A percentile compares a stretch with the other conserved stretches of the same genome.
Evolutionary conservation across 2,113 vertebrate species (phyloP).

Genomic region (Siphamia tubifer): DNA sequence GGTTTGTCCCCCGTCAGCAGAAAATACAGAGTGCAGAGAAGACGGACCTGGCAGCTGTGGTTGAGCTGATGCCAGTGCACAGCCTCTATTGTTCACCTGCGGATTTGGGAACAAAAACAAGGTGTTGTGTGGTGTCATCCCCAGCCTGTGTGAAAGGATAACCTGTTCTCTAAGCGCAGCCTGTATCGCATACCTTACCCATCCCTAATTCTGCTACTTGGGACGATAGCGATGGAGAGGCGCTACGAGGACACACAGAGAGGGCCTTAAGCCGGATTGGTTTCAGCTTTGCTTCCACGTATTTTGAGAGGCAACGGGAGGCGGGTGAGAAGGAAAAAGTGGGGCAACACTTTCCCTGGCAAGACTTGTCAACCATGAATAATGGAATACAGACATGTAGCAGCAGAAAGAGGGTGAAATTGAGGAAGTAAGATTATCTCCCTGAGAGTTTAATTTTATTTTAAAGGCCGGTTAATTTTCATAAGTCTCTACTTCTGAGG

Average conservation of each 20-base stretch:
- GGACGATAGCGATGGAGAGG: conserved; percentile 1
- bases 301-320: background rate
- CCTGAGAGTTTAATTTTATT: conserved; percentile 8
- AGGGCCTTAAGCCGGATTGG: conserved; percentile 32
- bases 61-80: background rate
- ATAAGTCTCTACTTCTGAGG: background rate
- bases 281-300: conserved; percentile 26
- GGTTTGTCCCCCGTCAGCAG: conserved; percentile 28
- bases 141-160: conserved; percentile 25
- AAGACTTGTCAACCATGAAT: conserved; percentile 48
- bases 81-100: conserved; percentile 39
- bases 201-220: conserved; percentile 26
- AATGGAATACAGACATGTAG: conserved; percentile 35
- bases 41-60: conserved; percentile 17
- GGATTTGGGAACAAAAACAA: conserved; percentile 46
- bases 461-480: background rate
- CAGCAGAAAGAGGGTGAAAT: conserved; percentile 5
- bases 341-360: conserved; percentile 27
- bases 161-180: conserved; percentile 34
- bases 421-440: conserved; percentile 14
- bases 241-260: background rate
- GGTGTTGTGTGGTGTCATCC: conserved; percentile 30
- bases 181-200: conserved; percentile 19
- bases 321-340: conserved; percentile 8
- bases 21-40: background rate